Percentiles rank a stretch among this genome's conserved stretches.
phyloP scores from a whole-genome alignment of 2,888 invertebrate species.

The Acanthosoma haemorrhoidale region DNA sequence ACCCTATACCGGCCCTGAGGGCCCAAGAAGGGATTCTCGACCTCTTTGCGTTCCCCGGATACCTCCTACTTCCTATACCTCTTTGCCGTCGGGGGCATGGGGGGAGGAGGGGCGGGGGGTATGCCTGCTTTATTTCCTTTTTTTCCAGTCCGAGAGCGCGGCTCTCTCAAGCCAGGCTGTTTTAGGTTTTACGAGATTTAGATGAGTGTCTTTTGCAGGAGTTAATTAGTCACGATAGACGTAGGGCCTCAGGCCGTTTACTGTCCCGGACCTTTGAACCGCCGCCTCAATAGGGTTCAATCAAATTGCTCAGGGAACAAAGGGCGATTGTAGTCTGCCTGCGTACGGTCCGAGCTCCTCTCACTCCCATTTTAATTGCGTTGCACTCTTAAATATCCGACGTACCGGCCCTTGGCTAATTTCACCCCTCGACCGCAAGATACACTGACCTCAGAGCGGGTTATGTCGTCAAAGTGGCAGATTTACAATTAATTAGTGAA shows the following conservation, averaged over 20 bases:
- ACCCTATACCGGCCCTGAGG: conserved; percentile 1
- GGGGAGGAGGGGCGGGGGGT: no score
- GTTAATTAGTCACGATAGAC: conserved; percentile 4
- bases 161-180: neutral
- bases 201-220: conserved; percentile 4
- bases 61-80: conserved; percentile 11
- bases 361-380: conserved; percentile 2
- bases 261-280: neutral
- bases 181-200: conserved; percentile 14
- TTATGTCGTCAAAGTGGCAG: no score
- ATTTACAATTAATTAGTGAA: no score
- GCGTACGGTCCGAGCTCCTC: neutral
- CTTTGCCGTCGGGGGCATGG: neutral
- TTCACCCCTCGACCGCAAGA: no score
- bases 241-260: no score
- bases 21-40: conserved; percentile 2
- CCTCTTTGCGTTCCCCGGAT: conserved; percentile 9
- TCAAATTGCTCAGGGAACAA: conserved; percentile 7
- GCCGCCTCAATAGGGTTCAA: conserved; percentile 8
- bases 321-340: conserved; percentile 11
- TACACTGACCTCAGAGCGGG: no score
- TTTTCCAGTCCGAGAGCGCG: neutral
- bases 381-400: no score
- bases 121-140: neutral
- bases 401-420: no score